Base-by-base conservation (phyloP, 2,888 invertebrate genomes). In the Cyclophora punctaria region DNA sequence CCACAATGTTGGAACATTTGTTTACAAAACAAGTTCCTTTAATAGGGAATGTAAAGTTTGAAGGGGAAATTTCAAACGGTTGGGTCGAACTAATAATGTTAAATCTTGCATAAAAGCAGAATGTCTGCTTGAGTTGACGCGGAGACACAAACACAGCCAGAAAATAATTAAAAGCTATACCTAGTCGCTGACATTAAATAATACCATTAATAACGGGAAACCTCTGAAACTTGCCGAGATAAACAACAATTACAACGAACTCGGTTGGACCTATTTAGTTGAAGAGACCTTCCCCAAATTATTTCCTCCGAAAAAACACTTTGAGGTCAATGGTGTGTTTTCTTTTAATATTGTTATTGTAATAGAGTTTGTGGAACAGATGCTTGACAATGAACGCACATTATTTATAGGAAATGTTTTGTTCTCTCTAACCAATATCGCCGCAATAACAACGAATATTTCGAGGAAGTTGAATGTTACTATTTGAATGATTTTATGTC, bases 201-300 rank as follows among this genome's bases (percentile, higher is more conserved):
- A 82, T 73, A 79, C 75, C 82, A 82, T 85, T 83, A 83, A 84
- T 84, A 80, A 83, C 72, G 70, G 66, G 77, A 72, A 78, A 71
- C 75, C 77, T 71, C 78, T 68, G 74, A 80, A 80, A 79, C 71
- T 78, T 77, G 69, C 67, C 68, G 69, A 81, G 78, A 81, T 83
- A 83, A 83, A 82, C 75, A 83, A 80, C 75, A 78, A 77, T 82
- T 80, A 79, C 73, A 65, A 65, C 62, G 69, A 78, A 72, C 76
- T 70, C 60, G 65, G 58, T 63, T 59, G 62, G 63, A 66, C 63
- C 71, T 67, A 70, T 75, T 75, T 70, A 61, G 59, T 57, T 52
- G 41, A 50, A 45, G 47, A 56, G 44, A 44, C 44, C 44, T 37
- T 37, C 37, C 37, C 37, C 5, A 37, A 5, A 37, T 37, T 5